Evolutionary conservation across 2,797 vertebrate genomes (phyloP).

Genomic region (Phoxinus dragarum): DNA sequence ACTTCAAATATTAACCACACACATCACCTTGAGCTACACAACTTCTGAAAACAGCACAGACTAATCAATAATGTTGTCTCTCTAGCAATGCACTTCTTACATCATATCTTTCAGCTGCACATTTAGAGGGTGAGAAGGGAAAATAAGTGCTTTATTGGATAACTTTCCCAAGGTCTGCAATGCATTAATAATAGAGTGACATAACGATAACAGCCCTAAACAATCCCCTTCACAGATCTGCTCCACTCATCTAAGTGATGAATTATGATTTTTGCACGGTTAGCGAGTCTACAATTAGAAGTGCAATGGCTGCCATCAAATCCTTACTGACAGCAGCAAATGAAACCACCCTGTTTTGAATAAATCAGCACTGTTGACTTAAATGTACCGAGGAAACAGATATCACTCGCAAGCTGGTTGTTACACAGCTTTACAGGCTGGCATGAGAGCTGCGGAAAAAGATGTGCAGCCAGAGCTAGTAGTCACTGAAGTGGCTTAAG

Average conservation of each 20-base stretch:
- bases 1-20: slow-evolving; percentile 27
- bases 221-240: slow-evolving; percentile 33
- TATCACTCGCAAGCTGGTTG: slow-evolving; percentile 66
- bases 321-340: slow-evolving; percentile 11
- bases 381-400: slow-evolving; percentile 55
- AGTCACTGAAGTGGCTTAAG: slow-evolving; percentile 24
- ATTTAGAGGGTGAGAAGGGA: slow-evolving; percentile 16
- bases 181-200: slow-evolving; percentile 42
- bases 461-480: slow-evolving; percentile 25
- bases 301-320: not conserved
- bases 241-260: slow-evolving; percentile 18
- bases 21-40: slow-evolving; percentile 30
- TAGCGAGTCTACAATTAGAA: not conserved
- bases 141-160: slow-evolving; percentile 20
- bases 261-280: not conserved
- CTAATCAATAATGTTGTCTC: slow-evolving; percentile 22
- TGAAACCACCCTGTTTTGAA: slow-evolving; percentile 27
- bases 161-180: slow-evolving; percentile 26
- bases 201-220: slow-evolving; percentile 31
- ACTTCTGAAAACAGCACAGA: slow-evolving; percentile 16
- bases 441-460: slow-evolving; percentile 54
- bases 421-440: slow-evolving; percentile 69
- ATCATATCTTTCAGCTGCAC: slow-evolving; percentile 26
- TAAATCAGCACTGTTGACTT: slow-evolving; percentile 40
- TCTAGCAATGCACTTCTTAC: slow-evolving; percentile 7